These are phyloP conservation scores for Lophotis ruficrista DNA, from an alignment of 2,113 vertebrate species.

Conservation along the genomic window DNA sequence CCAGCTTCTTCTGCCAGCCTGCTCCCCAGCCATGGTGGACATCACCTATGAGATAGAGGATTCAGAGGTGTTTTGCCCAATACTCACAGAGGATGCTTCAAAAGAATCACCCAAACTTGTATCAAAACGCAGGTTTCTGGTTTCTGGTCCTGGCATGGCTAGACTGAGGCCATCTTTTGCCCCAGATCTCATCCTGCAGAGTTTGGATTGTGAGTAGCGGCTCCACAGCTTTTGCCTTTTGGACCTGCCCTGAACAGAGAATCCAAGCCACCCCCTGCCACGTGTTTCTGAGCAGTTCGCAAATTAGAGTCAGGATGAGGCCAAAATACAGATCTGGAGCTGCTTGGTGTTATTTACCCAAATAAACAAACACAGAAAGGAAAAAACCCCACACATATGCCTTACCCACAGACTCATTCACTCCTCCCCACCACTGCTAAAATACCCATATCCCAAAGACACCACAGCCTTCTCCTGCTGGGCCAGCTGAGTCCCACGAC, in stretches of 20 bases:
- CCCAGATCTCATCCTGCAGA: not conserved
- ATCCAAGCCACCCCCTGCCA: not conserved
- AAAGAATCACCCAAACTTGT: not conserved
- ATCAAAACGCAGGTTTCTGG: not conserved
- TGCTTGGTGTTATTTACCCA: not conserved
- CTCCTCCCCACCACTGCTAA: not conserved
- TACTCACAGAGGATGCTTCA: not conserved
- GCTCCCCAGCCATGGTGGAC: not conserved
- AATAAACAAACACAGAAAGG: not conserved
- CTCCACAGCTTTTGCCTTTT: not conserved
- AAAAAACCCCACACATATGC: rapidly evolving
- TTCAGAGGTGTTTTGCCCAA: not conserved
- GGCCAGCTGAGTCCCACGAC: not conserved
- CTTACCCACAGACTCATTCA: not conserved
- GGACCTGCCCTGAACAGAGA: not conserved
- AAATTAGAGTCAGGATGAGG: not conserved
- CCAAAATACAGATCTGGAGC: not conserved
- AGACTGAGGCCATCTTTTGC: not conserved
- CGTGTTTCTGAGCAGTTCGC: rapidly evolving
- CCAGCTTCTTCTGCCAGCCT: not conserved
- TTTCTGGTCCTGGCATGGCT: not conserved
- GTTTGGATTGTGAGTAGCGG: not conserved
- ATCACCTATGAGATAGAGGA: not conserved
- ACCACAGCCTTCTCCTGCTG: not conserved
- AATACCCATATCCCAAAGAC: not conserved